Conservation (phyloP, 2,113 vertebrate genomes). For the Salvelinus fontinalis region DNA sequence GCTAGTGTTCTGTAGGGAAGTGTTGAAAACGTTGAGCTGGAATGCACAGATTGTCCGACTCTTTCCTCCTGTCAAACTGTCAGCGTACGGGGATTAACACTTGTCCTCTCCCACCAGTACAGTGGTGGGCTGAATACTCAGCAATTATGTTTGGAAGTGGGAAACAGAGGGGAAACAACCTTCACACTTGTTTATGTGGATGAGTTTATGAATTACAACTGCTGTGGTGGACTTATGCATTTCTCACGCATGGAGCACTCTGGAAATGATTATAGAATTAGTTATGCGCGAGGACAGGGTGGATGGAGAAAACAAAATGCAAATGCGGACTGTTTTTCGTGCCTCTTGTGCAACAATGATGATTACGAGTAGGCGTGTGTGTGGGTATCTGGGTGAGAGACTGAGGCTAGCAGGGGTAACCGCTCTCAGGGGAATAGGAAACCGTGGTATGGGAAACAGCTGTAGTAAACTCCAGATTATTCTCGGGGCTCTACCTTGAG, state of each 20-base stretch:
- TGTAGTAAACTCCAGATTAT: slow-evolving; percentile 27
- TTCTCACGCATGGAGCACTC: not conserved
- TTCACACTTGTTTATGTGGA: slow-evolving; percentile 9
- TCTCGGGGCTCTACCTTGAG: slow-evolving; percentile 3
- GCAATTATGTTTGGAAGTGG: not conserved
- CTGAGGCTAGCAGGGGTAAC: not conserved
- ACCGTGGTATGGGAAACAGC: slow-evolving; percentile 30
- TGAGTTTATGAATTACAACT: not conserved
- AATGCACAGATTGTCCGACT: not conserved
- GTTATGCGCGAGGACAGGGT: not conserved
- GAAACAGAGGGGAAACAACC: not conserved
- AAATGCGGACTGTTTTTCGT: not conserved
- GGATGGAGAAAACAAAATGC: slow-evolving; percentile 4
- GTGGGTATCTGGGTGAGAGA: slow-evolving; percentile 11
- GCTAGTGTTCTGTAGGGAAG: not conserved
- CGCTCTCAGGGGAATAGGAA: not conserved
- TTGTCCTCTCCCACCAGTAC: not conserved
- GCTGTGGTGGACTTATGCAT: not conserved
- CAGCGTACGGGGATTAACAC: not conserved
- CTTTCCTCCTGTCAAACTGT: not conserved
- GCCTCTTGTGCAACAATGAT: not conserved
- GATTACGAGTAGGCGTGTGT: not conserved
- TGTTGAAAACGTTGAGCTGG: not conserved
- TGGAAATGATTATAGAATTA: slow-evolving; percentile 11
- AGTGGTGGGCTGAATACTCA: not conserved